phyloP scores from a whole-genome alignment of 2,113 vertebrate genomes.

The Chiloscyllium plagiosum region DNA sequence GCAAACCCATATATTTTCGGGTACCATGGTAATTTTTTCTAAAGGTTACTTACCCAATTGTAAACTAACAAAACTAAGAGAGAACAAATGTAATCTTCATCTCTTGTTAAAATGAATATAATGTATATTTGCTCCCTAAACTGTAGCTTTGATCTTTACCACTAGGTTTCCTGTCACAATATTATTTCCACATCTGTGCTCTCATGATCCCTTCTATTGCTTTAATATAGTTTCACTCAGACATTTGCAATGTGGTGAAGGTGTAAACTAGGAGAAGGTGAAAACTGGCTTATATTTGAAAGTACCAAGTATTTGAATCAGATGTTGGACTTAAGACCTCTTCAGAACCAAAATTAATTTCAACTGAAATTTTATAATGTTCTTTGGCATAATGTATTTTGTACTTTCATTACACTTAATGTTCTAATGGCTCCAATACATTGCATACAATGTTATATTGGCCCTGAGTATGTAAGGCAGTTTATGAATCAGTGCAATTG shows the following conservation, averaged over 20 bases:
- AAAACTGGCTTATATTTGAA: background rate
- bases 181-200: background rate
- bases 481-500: background rate
- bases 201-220: background rate
- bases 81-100: background rate
- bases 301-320: background rate
- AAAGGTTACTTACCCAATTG: background rate
- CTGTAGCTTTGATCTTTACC: background rate
- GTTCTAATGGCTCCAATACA: background rate
- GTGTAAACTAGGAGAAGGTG: background rate
- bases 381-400: background rate
- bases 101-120: background rate
- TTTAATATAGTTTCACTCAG: background rate
- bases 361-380: background rate
- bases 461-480: background rate
- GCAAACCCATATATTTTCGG: background rate
- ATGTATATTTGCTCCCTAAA: background rate
- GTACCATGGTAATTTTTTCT: background rate
- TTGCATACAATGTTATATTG: background rate
- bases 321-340: background rate
- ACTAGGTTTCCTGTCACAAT: background rate
- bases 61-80: background rate
- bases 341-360: background rate
- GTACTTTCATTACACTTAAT: background rate
- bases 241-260: background rate